A percentile compares a stretch with the other conserved stretches of the same genome.
Evolutionary conservation across 2,888 invertebrate species (phyloP).

Genomic region (Stenotaenia linearis): DNA sequence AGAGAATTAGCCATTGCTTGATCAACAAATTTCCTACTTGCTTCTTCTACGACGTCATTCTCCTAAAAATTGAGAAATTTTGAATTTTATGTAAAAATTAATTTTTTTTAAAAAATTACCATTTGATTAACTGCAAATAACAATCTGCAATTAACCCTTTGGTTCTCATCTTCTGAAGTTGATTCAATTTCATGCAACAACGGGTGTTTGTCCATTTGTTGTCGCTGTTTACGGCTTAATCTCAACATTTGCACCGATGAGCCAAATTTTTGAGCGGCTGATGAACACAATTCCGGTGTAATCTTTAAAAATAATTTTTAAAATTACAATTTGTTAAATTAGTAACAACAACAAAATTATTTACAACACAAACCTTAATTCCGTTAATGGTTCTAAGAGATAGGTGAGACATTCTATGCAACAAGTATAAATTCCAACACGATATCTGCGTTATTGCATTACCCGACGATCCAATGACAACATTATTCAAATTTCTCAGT

Average conservation of each 20-base stretch:
- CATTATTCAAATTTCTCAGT: neutral
- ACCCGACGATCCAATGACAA: neutral
- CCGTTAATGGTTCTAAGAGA: neutral
- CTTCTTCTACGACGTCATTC: neutral
- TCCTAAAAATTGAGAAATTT: neutral
- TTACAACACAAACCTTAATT: neutral
- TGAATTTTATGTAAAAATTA: neutral
- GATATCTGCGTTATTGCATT: neutral
- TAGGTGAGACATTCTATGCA: neutral
- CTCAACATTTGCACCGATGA: neutral
- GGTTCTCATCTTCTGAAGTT: neutral
- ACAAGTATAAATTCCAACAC: neutral
- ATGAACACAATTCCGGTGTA: neutral
- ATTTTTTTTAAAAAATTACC: neutral
- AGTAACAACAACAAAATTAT: neutral
- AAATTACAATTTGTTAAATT: neutral
- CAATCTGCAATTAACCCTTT: neutral
- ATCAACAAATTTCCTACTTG: neutral
- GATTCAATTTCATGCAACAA: neutral
- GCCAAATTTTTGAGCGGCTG: neutral
- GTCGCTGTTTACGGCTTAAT: neutral
- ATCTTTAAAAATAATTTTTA: neutral
- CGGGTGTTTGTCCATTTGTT: neutral
- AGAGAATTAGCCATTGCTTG: neutral
- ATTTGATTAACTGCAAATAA: neutral